Evolutionary conservation across 2,113 vertebrate genomes (phyloP).

Genomic region (Dasyornis broadbenti): DNA sequence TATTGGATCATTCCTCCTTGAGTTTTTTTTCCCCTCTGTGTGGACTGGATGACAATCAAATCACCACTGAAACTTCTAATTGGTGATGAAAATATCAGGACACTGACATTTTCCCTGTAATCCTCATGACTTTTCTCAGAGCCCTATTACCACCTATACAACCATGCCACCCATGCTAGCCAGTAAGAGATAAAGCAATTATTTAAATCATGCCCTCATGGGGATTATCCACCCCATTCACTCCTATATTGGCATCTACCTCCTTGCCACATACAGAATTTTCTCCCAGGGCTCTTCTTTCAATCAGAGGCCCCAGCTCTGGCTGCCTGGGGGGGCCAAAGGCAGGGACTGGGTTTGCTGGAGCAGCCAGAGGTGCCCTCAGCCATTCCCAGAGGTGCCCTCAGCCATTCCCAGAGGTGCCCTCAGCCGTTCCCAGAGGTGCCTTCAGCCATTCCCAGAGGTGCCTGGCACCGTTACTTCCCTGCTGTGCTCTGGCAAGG

Average conservation of each 20-base stretch:
- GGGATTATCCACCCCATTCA: neutral
- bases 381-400: neutral
- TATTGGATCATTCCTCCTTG: neutral
- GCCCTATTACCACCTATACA: neutral
- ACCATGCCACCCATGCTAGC: neutral
- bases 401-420: neutral
- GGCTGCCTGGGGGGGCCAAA: neutral
- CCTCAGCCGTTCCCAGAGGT: neutral
- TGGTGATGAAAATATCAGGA: neutral
- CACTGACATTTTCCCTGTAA: neutral
- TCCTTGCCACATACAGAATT: neutral
- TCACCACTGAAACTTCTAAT: neutral
- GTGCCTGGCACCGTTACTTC: neutral
- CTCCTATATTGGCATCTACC: neutral
- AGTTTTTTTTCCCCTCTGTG: neutral
- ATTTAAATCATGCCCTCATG: neutral
- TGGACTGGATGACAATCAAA: neutral
- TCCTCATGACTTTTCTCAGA: neutral
- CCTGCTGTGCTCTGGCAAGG: neutral
- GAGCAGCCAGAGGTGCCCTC: neutral
- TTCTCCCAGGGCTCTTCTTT: neutral
- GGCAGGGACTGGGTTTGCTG: neutral
- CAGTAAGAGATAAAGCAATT: neutral
- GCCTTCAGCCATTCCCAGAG: neutral
- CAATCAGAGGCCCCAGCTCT: neutral